Base-by-base conservation (phyloP, 23 tunicate genomes). In the Oikopleura vanhoeffeni region DNA sequence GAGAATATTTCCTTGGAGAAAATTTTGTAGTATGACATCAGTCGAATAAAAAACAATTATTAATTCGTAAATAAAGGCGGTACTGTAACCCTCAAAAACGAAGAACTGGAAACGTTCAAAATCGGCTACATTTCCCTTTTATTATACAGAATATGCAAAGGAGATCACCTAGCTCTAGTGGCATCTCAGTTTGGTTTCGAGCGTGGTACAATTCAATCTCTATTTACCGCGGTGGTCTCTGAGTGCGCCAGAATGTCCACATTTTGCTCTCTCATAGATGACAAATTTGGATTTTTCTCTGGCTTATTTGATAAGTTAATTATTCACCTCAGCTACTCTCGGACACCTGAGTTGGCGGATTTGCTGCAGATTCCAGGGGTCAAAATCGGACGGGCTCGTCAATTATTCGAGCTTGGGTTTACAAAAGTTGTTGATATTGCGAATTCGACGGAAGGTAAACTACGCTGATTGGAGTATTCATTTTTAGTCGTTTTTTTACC, bases 211-310 rank as follows among this genome's bases (percentile, higher is more conserved):
- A 71, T 71, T 13, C 79, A 71, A 38, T 71, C 79, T 2, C 34
- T 71, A 2, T 71, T 71, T 30, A 71, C 79, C 34, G 79, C 79
- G 3, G 38, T 71, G 27, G 79, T 71, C 4, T 71, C 79, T 38
- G 79, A 71, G 79, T 71, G 79, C 38, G 79, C 79, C 79, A 33
- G 79, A 71, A 71, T 71, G 38, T 28, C 79, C 34, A 32, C 38
- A 24, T 71, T 13, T 71, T 71, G 79, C 35, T 18, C 79, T 38
- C 79, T 13, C 32, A 71, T 71, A 13, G 79, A 30, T 71, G 79
- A 71, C 3, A 71, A 71, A 71, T 13, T 71, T 18, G 34, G 35
- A 71, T 71, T 71, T 30, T 71, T 71, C 38, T 71, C 79, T 2
- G 79, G 34, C 2, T 38, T 71, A 2, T 71, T 71, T 30, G 79